Evolutionary conservation across 2,113 vertebrate species (phyloP), one percentile per base, ranked within the genome.

Genomic region (Sinocyclocheilus maitianheensis): DNA sequence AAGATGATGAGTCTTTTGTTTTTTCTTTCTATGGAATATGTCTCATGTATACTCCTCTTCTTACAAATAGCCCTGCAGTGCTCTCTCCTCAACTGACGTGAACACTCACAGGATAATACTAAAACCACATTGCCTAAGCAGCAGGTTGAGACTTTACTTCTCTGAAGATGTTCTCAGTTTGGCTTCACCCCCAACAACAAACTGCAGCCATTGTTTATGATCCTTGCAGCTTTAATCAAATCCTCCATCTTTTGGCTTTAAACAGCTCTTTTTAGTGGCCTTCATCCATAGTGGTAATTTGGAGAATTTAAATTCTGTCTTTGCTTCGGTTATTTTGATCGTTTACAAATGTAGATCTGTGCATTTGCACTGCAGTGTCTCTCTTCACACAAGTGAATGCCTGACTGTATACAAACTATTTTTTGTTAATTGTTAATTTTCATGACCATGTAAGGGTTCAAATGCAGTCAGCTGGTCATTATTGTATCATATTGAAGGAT

Each of bases 261-360:
- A 81, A 86, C 85, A 90, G 67, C 90, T 84, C 75, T 78, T 90
- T 92, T 92, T 88, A 92, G 82, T 91, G 77, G 87, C 85, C 87
- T 92, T 92, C 89, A 90, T 91, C 78, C 62, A 69, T 11, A 26
- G 26, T 4, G 51, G 51, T 51, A 51, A 4, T 51, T 65, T 71
- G 20, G 88, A 87, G 7, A 92, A 87, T 91, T 93, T 90, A 72
- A 78, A 87, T 84, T 26, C 26, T 83, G 43, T 76, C 65, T 83
- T 84, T 85, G 85, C 53, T 26, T 69, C 46, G 37, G 81, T 78
- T 82, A 26, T 86, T 84, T 84, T 91, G 30, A 24, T 79, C 63
- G 20, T 5, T 0, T 40, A 14, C 26, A 53, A 53, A 26, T 12
- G 16, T 8, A 30, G 3, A 77, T 20, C 3, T 58, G 4, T 34